These are phyloP conservation scores for Struthidea cinerea DNA, from an alignment of 2,113 vertebrate genomes.

Conservation along the genomic window DNA sequence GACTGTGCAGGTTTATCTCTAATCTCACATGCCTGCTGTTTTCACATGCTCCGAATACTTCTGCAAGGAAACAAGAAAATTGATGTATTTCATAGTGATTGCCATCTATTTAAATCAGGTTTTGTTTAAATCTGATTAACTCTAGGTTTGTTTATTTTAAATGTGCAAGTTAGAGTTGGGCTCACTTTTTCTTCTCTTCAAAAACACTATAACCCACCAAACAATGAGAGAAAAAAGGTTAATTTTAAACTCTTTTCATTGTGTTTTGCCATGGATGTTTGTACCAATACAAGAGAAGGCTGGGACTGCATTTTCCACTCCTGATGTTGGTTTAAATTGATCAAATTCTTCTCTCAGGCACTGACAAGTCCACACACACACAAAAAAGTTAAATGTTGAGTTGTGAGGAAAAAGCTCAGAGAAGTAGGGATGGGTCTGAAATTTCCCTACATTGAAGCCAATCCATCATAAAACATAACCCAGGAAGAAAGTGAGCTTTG, in stretches of 20 bases:
- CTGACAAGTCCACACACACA: neutral
- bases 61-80: neutral
- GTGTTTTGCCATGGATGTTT: neutral
- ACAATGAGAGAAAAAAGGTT: neutral
- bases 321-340: neutral
- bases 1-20: constrained; percentile 23
- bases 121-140: neutral
- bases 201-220: neutral
- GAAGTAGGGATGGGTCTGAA: neutral
- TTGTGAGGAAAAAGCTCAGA: neutral
- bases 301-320: neutral
- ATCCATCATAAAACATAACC: neutral
- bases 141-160: neutral
- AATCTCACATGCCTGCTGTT: neutral
- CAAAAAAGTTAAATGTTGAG: neutral
- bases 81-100: neutral
- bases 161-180: neutral
- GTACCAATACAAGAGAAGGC: neutral
- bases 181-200: neutral
- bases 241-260: neutral
- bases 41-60: neutral
- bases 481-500: neutral
- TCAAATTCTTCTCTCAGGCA: neutral
- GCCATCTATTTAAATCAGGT: neutral
- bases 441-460: neutral